Conservation (phyloP, 1,140 invertebrate genomes). For the Thaumatotibia leucotreta region DNA sequence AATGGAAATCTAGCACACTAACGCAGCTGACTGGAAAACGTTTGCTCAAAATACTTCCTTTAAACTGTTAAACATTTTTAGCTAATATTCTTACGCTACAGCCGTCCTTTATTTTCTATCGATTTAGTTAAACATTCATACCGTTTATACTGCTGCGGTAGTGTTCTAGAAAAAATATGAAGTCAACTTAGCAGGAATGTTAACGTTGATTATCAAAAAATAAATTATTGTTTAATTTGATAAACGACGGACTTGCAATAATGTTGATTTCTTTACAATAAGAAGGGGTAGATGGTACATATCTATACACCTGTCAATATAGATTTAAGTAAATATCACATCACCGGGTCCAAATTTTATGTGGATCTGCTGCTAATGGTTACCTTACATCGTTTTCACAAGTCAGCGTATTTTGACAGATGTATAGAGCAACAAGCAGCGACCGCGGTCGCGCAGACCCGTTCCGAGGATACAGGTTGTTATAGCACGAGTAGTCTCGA, state of each 20-base stretch:
- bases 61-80: neutral
- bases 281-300: neutral
- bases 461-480: slow-evolving; percentile 8
- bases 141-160: neutral
- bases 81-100: neutral
- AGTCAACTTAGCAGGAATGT: neutral
- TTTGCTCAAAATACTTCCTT: neutral
- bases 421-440: slow-evolving; percentile 2
- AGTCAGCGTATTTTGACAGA: neutral
- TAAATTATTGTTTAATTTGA: neutral
- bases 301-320: slow-evolving; percentile 11
- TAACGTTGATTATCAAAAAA: neutral
- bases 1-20: neutral
- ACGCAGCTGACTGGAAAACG: neutral
- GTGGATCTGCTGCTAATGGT: neutral
- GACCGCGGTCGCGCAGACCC: slow-evolving; percentile 5
- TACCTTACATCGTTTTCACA: neutral
- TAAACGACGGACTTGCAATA: neutral
- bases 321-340: slow-evolving; percentile 5
- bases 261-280: neutral
- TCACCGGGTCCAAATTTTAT: neutral
- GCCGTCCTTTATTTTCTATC: neutral
- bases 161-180: neutral
- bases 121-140: neutral
- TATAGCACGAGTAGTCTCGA: slow-evolving; percentile 13